Percentiles rank a stretch among this genome's conserved stretches.
Evolutionary conservation across 2,113 vertebrate species (phyloP).

Genomic region (Planiliza haematocheilus): DNA sequence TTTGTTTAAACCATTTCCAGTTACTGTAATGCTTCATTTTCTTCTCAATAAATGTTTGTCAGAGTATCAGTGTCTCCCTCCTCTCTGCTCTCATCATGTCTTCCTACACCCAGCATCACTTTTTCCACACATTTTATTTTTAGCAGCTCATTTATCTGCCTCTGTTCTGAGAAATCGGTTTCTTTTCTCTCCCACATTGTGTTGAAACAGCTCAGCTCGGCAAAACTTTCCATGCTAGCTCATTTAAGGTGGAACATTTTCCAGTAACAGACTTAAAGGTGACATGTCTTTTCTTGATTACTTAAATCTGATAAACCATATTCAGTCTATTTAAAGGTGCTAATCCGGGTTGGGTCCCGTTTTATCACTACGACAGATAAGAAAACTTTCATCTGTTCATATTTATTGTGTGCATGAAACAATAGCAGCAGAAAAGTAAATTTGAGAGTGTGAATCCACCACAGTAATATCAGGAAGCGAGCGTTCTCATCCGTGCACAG

Average conservation of each 20-base stretch:
- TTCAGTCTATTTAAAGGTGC: too few relatives aligned
- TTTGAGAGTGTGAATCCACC: neutral
- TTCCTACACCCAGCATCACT: neutral
- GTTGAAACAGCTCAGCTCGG: constrained; percentile 7
- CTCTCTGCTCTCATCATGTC: too few relatives aligned
- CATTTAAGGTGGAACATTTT: constrained; percentile 24
- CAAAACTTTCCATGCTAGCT: neutral
- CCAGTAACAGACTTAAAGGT: neutral
- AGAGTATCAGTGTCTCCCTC: neutral
- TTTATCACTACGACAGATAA: too few relatives aligned
- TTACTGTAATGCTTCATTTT: neutral
- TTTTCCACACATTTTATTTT: constrained; percentile 38
- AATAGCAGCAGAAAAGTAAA: neutral
- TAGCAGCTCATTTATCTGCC: neutral
- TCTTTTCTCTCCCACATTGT: constrained; percentile 16
- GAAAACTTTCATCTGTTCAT: too few relatives aligned
- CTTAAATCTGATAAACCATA: too few relatives aligned
- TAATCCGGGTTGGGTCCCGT: too few relatives aligned
- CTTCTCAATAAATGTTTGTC: constrained; percentile 39
- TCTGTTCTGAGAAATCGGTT: constrained; percentile 29
- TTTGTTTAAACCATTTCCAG: neutral
- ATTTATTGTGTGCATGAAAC: neutral
- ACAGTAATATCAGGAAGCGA: constrained; percentile 50
- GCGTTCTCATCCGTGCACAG: constrained; percentile 1
- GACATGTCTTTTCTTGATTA: neutral